Conservation (phyloP, 2,888 invertebrate genomes). For the Bombyx huttoni region DNA sequence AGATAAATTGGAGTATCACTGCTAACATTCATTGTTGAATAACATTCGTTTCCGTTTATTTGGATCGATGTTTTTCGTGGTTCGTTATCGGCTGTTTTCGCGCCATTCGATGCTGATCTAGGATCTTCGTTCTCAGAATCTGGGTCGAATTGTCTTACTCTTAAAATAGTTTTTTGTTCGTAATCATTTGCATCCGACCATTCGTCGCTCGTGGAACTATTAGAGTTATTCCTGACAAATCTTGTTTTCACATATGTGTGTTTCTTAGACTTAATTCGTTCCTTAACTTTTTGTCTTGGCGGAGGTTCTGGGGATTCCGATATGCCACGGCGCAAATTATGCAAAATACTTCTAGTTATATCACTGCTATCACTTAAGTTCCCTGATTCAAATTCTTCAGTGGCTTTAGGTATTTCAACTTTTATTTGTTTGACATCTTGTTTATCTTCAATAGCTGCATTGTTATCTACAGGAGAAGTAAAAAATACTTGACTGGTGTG, state of each 20-base stretch:
- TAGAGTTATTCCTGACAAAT: conserved; percentile 57
- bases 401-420: conserved; percentile 8
- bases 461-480: conserved; percentile 46
- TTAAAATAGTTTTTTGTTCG: conserved; percentile 55
- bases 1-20: conserved; percentile 78
- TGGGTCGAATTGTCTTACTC: conserved; percentile 62
- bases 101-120: conserved; percentile 23
- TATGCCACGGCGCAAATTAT: conserved; percentile 50
- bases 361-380: conserved; percentile 60
- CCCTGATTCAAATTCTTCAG: conserved; percentile 38
- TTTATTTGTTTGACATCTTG: conserved; percentile 9
- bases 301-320: conserved; percentile 64
- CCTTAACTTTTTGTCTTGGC: conserved; percentile 51
- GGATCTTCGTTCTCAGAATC: conserved; percentile 47
- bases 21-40: conserved; percentile 81
- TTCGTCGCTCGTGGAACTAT: conserved; percentile 66
- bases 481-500: conserved; percentile 77
- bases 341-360: conserved; percentile 50
- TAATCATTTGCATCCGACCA: conserved; percentile 63
- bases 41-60: conserved; percentile 82
- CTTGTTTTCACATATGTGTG: conserved; percentile 67
- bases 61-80: conserved; percentile 78
- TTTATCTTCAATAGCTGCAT: conserved; percentile 19
- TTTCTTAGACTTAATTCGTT: conserved; percentile 49
- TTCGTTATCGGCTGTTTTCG: conserved; percentile 42